Conservation (phyloP, 2,113 vertebrate species). For the Miniopterus natalensis region DNA sequence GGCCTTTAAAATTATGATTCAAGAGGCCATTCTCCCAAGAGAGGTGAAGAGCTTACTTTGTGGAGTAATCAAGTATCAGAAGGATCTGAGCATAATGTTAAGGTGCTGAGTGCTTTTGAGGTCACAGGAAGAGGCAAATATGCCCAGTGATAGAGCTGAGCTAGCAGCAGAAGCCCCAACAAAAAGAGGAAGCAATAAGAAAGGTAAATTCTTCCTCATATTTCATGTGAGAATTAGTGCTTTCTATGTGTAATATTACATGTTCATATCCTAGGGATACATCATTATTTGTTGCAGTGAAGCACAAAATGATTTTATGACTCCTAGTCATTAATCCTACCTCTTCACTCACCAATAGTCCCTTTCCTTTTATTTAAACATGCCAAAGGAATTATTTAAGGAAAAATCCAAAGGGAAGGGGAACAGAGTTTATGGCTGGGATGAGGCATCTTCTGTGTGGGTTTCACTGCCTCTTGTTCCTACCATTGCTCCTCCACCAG, state of each 20-base stretch:
- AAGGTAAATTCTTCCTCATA: neutral
- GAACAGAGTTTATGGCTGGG: neutral
- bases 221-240: neutral
- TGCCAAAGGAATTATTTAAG: neutral
- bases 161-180: neutral
- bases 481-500: neutral
- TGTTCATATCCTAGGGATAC: neutral
- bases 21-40: neutral
- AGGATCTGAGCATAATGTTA: neutral
- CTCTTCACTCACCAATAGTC: neutral
- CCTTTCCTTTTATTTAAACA: constrained; percentile 20
- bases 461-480: neutral
- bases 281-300: neutral
- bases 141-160: neutral
- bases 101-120: neutral
- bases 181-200: neutral
- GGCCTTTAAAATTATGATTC: neutral
- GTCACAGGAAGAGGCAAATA: neutral
- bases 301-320: constrained; percentile 24
- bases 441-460: neutral
- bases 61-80: neutral
- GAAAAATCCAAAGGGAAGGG: neutral
- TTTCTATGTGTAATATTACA: neutral
- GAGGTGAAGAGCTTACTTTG: neutral
- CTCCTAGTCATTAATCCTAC: constrained; percentile 66